Percentiles rank a stretch among this genome's conserved stretches.
Conservation (phyloP, 2,113 vertebrate species). For the Zootoca vivipara region DNA sequence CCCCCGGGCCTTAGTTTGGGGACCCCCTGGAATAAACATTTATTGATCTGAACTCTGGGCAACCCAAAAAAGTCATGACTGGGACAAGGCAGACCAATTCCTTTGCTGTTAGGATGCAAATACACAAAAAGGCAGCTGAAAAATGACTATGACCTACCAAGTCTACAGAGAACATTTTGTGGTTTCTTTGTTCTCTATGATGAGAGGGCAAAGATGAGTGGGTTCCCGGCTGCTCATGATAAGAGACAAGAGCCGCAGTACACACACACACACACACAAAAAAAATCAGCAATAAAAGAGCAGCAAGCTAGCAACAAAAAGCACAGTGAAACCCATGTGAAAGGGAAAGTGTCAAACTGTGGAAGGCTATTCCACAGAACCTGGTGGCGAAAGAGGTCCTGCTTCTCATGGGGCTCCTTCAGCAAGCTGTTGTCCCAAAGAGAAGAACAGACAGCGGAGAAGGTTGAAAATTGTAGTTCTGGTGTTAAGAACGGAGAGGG, state of each 20-base stretch:
- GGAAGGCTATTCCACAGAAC: neutral
- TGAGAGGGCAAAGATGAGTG: neutral
- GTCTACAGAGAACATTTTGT: too few species aligned
- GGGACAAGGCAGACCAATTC: neutral
- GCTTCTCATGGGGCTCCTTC: neutral
- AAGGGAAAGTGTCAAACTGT: neutral
- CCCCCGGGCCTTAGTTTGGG: too few species aligned
- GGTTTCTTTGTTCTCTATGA: neutral
- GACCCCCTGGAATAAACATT: neutral
- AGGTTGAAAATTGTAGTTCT: neutral
- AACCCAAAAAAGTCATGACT: neutral
- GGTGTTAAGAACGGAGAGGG: neutral
- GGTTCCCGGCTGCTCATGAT: neutral
- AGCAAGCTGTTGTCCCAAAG: neutral
- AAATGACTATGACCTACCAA: neutral
- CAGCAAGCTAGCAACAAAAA: neutral
- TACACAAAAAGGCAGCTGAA: neutral
- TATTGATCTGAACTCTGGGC: neutral
- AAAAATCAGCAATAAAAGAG: neutral
- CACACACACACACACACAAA: too few species aligned
- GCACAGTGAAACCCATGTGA: neutral
- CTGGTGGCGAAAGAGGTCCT: neutral
- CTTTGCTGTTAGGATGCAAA: neutral
- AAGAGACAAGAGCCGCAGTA: neutral
- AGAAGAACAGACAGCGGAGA: neutral